Conservation (phyloP, 2,113 vertebrate genomes). For the Sorex araneus region DNA sequence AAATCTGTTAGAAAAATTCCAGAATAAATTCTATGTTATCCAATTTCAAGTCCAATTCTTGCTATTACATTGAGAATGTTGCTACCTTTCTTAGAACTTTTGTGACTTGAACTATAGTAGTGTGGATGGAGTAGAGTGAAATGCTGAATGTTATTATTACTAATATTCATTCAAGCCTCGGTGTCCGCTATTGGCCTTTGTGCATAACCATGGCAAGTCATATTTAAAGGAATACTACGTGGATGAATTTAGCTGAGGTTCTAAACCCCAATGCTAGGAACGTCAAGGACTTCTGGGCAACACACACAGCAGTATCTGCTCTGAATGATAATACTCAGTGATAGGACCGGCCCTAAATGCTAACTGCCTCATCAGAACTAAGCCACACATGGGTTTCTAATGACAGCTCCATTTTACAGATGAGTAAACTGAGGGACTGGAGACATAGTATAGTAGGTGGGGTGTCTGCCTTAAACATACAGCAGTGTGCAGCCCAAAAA, state of each 20-base stretch:
- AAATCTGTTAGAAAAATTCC: slow-evolving; percentile 18
- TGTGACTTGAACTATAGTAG: background rate
- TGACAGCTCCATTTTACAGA: slow-evolving; percentile 63
- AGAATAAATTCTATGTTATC: slow-evolving; percentile 23
- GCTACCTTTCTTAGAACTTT: background rate
- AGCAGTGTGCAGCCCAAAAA: too few species aligned
- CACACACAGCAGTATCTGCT: background rate
- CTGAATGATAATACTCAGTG: slow-evolving; percentile 39
- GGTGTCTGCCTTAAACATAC: too few species aligned
- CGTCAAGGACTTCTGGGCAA: background rate
- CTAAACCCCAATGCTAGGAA: slow-evolving; percentile 46
- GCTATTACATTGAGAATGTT: background rate
- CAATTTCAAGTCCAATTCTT: background rate
- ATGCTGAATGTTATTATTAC: background rate
- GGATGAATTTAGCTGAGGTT: slow-evolving; percentile 19
- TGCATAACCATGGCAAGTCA: background rate
- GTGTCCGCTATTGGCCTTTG: background rate
- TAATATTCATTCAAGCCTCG: background rate
- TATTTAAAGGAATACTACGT: slow-evolving; percentile 5
- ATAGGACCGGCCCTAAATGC: background rate
- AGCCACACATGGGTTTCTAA: background rate
- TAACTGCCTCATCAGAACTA: slow-evolving; percentile 49
- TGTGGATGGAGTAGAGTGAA: background rate
- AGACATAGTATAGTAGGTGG: too few species aligned
- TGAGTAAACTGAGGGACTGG: background rate